phyloP scores from a whole-genome alignment of 2,888 invertebrate species.

The Hydriomena furcata region DNA sequence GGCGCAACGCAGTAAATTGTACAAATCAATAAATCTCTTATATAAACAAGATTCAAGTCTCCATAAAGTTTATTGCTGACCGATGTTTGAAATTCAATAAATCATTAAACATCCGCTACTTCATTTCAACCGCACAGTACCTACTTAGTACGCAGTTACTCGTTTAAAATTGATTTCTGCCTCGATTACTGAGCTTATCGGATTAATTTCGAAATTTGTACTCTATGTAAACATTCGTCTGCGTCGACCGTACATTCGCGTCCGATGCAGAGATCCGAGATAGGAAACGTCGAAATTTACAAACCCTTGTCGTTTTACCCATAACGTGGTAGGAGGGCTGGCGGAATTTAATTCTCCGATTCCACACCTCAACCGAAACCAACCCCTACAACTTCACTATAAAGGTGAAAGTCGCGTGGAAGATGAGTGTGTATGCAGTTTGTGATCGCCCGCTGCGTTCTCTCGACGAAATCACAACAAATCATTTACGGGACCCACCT shows the following conservation, averaged over 20 bases:
- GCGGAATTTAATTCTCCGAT: constrained; percentile 70
- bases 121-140: constrained; percentile 53
- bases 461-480: constrained; percentile 80
- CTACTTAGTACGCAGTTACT: constrained; percentile 42
- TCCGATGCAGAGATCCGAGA: constrained; percentile 71
- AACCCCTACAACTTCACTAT: constrained; percentile 43
- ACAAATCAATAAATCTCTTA: constrained; percentile 65
- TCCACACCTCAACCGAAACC: constrained; percentile 43
- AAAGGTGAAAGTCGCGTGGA: constrained; percentile 52
- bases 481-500: constrained; percentile 79
- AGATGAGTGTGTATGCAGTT: constrained; percentile 66
- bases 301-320: constrained; percentile 78
- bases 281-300: constrained; percentile 78
- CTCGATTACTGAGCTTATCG: constrained; percentile 56
- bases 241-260: constrained; percentile 63
- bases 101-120: constrained; percentile 74
- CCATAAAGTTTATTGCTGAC: constrained; percentile 60
- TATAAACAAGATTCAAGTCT: constrained; percentile 63
- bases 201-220: constrained; percentile 71
- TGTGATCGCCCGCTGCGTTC: constrained; percentile 78
- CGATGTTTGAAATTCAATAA: constrained; percentile 71
- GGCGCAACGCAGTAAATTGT: constrained; percentile 59
- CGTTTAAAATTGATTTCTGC: constrained; percentile 57
- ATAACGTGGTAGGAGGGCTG: constrained; percentile 79
- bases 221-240: constrained; percentile 73